Evolutionary conservation across 2,888 invertebrate genomes (phyloP), one percentile per base, ranked within the genome.

Genomic region (Leucoma salicis): DNA sequence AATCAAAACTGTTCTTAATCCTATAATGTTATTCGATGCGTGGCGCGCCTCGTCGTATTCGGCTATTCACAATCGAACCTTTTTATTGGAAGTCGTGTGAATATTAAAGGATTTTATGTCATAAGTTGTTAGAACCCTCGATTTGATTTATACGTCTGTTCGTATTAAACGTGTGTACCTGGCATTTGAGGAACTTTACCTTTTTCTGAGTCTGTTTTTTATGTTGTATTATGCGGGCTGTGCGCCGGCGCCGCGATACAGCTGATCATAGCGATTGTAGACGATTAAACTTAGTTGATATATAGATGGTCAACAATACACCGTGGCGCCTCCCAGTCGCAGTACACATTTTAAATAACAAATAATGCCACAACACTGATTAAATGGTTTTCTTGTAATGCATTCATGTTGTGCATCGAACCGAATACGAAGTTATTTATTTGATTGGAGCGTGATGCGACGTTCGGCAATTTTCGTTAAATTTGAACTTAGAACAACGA

Each of bases 101-200:
- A 83, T 82, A 80, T 79, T 80, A 85, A 83, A 83, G 78, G 76
- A 82, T 74, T 85, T 83, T 77, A 79, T 83, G 82, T 84, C 86
- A 86, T 81, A 79, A 81, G 82, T 74, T 78, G 78, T 83, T 81
- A 78, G 73, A 68, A 70, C 56, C 63, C 57, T 61, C 63, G 61
- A 57, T 76, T 80, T 87, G 86, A 84, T 83, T 84, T 84, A 83
- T 84, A 70, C 53, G 74, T 72, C 74, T 73, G 71, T 49, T 53
- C 51, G 42, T 42, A 62, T 58, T 58, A 58, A 61, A 53, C 55
- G 63, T 36, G 63, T 66, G 59, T 78, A 78, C 74, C 79, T 78
- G 77, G 71, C 70, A 74, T 77, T 78, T 75, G 63, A 68, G 50
- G 55, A 61, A 52, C 57, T 54, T 59, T 66, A 68, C 55, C 58